Base-by-base conservation (phyloP, 2,888 invertebrate species). In the Papilio elwesi region DNA sequence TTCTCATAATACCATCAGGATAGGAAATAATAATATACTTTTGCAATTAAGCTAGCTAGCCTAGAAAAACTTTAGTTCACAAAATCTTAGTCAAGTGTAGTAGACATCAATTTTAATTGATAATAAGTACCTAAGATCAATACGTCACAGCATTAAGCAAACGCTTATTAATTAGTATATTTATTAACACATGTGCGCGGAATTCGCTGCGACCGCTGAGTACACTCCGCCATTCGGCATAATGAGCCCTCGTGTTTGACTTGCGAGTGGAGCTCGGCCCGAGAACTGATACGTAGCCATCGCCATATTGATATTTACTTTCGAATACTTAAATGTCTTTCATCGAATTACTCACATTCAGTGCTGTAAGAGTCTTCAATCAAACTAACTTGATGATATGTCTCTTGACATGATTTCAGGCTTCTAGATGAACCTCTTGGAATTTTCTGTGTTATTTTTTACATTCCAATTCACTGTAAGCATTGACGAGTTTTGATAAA, bases 111-210 rank as follows among this genome's bases (percentile, higher is more conserved):
- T 26, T 26, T 26, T 26, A 26, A 2, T 26, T 26, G 26, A 26
- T 26, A 26, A 26, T 2, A 26, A 26, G 26, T 4, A 26, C 26
- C 26, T 43, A 5, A 9, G 43, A 43, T 43, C 43, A 9, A 9
- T 49, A 59, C 49, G 57, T 68, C 38, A 13, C n/a, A 62, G 53
- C 66, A 67, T 62, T 66, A 70, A 62, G 13, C 66, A 67, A 70
- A 70, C 69, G 63, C 64, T 64, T 73, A 64, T 70, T 75, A 76
- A 78, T 77, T 76, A 77, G 74, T 75, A 73, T 83, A 80, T 81
- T 84, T 79, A 82, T 83, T 82, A 80, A 78, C 83, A 84, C 75
- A 75, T 78, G 75, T 74, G 72, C 80, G 80, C 74, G 79, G 80
- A 80, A 81, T 82, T 78, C 76, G 76, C 75, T 43, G 62, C 57